Conservation (phyloP, 2,888 invertebrate genomes). For the Stenodema calcarata region DNA sequence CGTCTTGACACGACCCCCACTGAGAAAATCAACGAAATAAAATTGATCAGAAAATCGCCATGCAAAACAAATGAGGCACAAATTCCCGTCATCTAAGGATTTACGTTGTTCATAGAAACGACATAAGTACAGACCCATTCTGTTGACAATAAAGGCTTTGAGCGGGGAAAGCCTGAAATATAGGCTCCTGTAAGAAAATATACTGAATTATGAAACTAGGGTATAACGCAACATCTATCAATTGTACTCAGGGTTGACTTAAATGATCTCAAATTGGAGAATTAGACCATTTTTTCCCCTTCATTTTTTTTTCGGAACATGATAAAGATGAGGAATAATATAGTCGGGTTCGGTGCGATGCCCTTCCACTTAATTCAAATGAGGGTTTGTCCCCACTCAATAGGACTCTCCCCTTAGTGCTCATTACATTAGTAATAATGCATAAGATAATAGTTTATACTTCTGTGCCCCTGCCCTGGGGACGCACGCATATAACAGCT, state of each 20-base stretch:
- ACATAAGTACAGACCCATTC: neutral
- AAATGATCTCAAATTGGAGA: neutral
- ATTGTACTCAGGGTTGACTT: neutral
- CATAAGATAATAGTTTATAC: conserved; percentile 2
- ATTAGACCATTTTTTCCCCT: neutral
- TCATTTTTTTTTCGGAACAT: neutral
- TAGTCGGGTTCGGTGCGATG: neutral
- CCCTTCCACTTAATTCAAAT: conserved; percentile 2
- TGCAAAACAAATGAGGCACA: no score
- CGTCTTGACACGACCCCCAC: no score
- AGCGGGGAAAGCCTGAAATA: neutral
- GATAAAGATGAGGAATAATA: neutral
- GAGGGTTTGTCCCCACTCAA: neutral
- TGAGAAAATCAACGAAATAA: no score
- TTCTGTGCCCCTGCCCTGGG: neutral
- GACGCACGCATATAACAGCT: neutral
- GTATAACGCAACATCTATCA: neutral
- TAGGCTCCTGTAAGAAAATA: neutral
- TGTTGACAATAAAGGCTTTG: neutral
- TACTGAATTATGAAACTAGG: neutral
- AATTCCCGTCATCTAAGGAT: neutral
- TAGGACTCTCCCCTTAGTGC: neutral
- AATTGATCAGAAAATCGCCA: no score
- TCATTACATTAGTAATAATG: conserved; percentile 2
- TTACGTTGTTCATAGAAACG: neutral